Conservation (phyloP, 2,113 vertebrate genomes). For the Leiothrix lutea region DNA sequence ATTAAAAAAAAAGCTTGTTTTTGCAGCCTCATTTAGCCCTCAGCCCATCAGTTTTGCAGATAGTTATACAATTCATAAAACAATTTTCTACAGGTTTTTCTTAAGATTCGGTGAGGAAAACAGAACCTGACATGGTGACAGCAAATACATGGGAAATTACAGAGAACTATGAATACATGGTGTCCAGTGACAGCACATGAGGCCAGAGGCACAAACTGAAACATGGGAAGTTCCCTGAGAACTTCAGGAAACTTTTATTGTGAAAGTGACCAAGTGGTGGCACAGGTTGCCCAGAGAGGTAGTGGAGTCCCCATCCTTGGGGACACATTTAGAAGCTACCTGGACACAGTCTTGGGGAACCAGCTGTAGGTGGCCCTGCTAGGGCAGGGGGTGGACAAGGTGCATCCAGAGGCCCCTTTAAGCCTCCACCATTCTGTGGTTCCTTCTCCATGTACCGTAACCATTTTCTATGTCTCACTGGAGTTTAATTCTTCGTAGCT, state of each 20-base stretch:
- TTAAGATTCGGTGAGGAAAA: not conserved
- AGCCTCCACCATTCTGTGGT: not conserved
- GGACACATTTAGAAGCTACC: not conserved
- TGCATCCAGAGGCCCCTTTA: not conserved
- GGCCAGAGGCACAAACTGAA: not conserved
- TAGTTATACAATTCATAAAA: not conserved
- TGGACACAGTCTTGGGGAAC: not conserved
- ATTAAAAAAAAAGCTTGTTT: not conserved
- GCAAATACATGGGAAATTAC: not conserved
- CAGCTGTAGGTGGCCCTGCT: not conserved
- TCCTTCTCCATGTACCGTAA: not conserved
- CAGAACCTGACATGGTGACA: not conserved
- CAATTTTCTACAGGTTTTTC: not conserved
- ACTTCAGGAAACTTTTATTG: not conserved
- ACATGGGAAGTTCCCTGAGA: not conserved
- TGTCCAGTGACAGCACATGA: not conserved
- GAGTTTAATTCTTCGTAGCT: not conserved
- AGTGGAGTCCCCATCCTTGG: not conserved
- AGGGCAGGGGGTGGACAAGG: not conserved
- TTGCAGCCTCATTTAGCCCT: not conserved
- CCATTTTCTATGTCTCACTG: not conserved
- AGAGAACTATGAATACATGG: not conserved
- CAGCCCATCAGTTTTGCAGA: not conserved
- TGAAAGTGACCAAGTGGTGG: not conserved
- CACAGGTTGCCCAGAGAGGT: not conserved